Base-by-base conservation (phyloP, 2,888 invertebrate genomes). In the Cheilosia scutellata region DNA sequence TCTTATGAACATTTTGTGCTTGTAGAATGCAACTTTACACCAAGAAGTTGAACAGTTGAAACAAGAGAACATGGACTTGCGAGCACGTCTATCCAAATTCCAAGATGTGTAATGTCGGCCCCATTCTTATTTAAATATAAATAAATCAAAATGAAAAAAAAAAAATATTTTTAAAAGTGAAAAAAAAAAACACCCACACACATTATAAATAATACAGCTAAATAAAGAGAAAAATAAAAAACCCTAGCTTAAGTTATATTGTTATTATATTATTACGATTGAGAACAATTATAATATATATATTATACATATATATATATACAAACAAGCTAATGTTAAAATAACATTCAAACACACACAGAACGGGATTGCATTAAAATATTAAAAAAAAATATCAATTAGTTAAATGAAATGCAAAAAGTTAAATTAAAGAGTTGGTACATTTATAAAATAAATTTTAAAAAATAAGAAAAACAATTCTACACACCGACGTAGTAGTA, bases 31-130 rank as follows among this genome's bases (percentile, higher is more conserved):
- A 94, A 96, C 96, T 91, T 94, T 97, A 92, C 96, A 97, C 91
- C 97, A 97, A 94, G 97, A 97, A 93, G 94, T 97, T 92, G 97
- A 97, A 93, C 95, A 97, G 93, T 94, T 97, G 93, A 97, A 97
- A 94, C 97, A 97, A 93, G 97, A 97, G 93, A 97, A 97, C 93
- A 95, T 96, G 94, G 95, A 97, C 93, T 94, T 97, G 92, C 96
- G 97, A 93, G 97, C 97, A 93, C 96, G 97, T 94, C 94, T 97
- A 93, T 95, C 97, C 91, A 97, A 97, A 94, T 96, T 95, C 94
- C 96, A 96, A 94, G 96, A 96, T 93, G 96, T 96, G 93, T 92
- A 92, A 92, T 92, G 90, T 89, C 89, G 87, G 88, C 88, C 88
- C 87, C 80, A 86, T 87, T 88, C 87, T 88, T 83, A 79, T 82